Base-by-base conservation (phyloP, 2,797 vertebrate genomes). In the Lepus oiostolus region DNA sequence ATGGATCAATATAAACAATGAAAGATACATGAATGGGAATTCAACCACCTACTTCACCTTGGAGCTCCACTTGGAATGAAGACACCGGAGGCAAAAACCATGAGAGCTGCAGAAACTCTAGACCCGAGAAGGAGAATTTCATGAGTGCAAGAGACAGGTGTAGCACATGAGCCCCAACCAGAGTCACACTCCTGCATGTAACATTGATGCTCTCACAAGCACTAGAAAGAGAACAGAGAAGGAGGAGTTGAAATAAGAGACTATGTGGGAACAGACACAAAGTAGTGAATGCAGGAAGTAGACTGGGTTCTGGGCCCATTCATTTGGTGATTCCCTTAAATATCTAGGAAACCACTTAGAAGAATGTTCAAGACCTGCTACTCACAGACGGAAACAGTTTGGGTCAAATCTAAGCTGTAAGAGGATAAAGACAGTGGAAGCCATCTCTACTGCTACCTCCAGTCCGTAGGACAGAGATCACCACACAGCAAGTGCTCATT, bases 181-280 rank as follows among this genome's bases (percentile, higher is more conserved):
- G n/a, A 26, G 60, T 11, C 14, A 0, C 30, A n/a, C 8, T 13
- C n/a, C 60, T 16, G 13, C 26, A 1, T 0, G 0, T 7, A 63
- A 24, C n/a, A 5, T 6, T 0, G 35, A 19, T 4, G 35, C 9
- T 32, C 47, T 38, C 32, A 2, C 1, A 1, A 8, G 63, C 42
- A 35, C 14, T 4, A 11, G 74, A 62, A 54, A 5, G 1, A n/a
- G 58, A 70, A 42, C 7, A 12, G 35, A 52, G 17, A 4, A 22
- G 12, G 12, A n/a, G 38, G 21, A 38, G n/a, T 38, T 26, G 32
- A 72, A 47, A 13, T 5, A 2, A 35, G 28, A 62, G 2, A 24
- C 7, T 26, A 0, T 2, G 13, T 17, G 11, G 2, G 42, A 52
- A 22, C 68, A 54, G 22, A 17, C 50, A n/a, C 52, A 7, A 3